phyloP scores from a whole-genome alignment of 2,888 invertebrate genomes.

The Acleris laterana region DNA sequence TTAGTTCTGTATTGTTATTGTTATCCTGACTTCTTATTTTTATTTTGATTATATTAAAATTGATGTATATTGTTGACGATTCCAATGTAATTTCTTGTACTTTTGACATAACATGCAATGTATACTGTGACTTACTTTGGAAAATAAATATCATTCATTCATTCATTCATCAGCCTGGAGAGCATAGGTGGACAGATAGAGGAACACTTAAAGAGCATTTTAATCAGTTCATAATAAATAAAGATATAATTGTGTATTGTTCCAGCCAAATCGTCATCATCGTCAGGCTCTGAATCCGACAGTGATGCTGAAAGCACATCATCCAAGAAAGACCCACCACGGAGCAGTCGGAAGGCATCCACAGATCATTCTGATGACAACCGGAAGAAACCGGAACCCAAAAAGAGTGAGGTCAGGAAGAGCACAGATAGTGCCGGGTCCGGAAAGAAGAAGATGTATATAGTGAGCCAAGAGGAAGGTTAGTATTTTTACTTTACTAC shows the following conservation, averaged over 20 bases:
- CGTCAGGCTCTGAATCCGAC: slow-evolving; percentile 81
- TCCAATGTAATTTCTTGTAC: too few relatives aligned
- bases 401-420: slow-evolving; percentile 68
- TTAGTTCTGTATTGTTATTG: too few relatives aligned
- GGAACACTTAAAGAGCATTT: too few relatives aligned
- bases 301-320: slow-evolving; percentile 68
- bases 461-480: slow-evolving; percentile 93
- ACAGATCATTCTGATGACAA: slow-evolving; percentile 69
- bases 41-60: too few relatives aligned
- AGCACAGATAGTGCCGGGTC: slow-evolving; percentile 70
- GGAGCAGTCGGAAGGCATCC: slow-evolving; percentile 64
- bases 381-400: slow-evolving; percentile 65
- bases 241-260: slow-evolving; percentile 15
- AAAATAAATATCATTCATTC: too few relatives aligned
- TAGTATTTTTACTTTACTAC: slow-evolving; percentile 22
- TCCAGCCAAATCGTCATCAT: slow-evolving; percentile 72
- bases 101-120: too few relatives aligned
- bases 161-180: too few relatives aligned
- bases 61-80: too few relatives aligned
- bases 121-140: too few relatives aligned
- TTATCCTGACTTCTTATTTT: too few relatives aligned
- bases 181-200: too few relatives aligned
- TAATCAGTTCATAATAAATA: too few relatives aligned
- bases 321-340: slow-evolving; percentile 68
- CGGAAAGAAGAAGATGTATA: slow-evolving; percentile 79